Evolutionary conservation across 2,888 invertebrate species (phyloP).

Genomic region (Pseudococcus jackbeardsleyi): DNA sequence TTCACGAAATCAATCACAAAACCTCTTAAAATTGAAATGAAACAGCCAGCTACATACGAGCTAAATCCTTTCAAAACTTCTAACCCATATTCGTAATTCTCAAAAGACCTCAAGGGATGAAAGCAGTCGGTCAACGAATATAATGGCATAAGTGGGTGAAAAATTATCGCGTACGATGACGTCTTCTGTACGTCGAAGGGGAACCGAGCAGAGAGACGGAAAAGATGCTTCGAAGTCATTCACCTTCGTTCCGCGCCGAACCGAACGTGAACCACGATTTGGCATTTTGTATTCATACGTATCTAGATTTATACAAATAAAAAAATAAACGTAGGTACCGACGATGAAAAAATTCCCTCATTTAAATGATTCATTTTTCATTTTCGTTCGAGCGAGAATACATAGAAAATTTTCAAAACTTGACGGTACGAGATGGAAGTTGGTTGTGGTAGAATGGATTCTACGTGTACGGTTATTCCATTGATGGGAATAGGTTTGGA

Average conservation of each 20-base stretch:
- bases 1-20: too few species aligned
- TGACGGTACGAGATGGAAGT: not conserved
- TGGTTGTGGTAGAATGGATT: not conserved
- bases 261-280: slow-evolving; percentile 18
- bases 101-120: slow-evolving; percentile 6
- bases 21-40: not conserved
- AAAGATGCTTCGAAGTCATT: slow-evolving; percentile 1
- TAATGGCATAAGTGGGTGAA: slow-evolving; percentile 23
- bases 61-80: not conserved
- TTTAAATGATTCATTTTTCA: slow-evolving; percentile 30
- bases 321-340: not conserved
- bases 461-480: not conserved
- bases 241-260: slow-evolving; percentile 13
- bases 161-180: slow-evolving; percentile 5
- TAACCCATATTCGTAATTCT: not conserved
- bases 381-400: not conserved
- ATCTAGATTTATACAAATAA: not conserved
- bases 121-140: not conserved
- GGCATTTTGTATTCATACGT: slow-evolving; percentile 16
- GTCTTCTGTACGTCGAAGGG: not conserved
- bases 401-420: not conserved
- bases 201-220: not conserved
- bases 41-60: not conserved
- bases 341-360: not conserved
- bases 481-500: slow-evolving; percentile 12